Evolutionary conservation across 2,113 vertebrate species (phyloP).

Genomic region (Seriola dumerili): DNA sequence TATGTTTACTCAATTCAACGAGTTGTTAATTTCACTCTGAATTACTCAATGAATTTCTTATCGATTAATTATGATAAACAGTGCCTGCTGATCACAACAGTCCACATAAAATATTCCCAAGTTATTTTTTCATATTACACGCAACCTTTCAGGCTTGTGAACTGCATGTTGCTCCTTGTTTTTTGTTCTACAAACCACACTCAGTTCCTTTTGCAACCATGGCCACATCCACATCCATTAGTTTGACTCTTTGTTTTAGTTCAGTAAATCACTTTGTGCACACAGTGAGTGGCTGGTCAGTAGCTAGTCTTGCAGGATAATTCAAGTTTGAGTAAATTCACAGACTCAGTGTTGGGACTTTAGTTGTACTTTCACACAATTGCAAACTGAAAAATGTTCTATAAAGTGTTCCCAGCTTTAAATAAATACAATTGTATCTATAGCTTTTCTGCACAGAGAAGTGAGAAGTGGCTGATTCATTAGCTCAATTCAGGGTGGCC

Average conservation of each 20-base stretch:
- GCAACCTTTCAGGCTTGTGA: background rate
- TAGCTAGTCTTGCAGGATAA: background rate
- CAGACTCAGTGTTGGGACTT: background rate
- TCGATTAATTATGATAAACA: background rate
- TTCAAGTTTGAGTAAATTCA: background rate
- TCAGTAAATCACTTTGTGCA: background rate
- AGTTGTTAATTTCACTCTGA: background rate
- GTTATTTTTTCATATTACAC: background rate
- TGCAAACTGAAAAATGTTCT: background rate
- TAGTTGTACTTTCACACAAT: background rate
- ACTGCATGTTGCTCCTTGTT: background rate
- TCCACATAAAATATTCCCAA: background rate
- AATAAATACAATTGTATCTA: background rate
- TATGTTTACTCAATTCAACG: background rate
- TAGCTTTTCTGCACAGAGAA: background rate
- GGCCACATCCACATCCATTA: background rate
- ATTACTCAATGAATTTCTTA: background rate
- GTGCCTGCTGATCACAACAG: background rate
- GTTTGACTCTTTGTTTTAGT: constrained; percentile 5
- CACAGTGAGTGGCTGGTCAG: background rate
- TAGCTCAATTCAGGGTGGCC: constrained; percentile 20
- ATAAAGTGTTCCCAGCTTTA: background rate
- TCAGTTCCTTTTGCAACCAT: background rate
- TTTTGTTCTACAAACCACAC: constrained; percentile 3
- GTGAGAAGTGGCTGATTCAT: constrained; percentile 8